Evolutionary conservation across 2,888 invertebrate genomes (phyloP), one percentile per base, ranked within the genome.

Genomic region (Volucella bombylans): DNA sequence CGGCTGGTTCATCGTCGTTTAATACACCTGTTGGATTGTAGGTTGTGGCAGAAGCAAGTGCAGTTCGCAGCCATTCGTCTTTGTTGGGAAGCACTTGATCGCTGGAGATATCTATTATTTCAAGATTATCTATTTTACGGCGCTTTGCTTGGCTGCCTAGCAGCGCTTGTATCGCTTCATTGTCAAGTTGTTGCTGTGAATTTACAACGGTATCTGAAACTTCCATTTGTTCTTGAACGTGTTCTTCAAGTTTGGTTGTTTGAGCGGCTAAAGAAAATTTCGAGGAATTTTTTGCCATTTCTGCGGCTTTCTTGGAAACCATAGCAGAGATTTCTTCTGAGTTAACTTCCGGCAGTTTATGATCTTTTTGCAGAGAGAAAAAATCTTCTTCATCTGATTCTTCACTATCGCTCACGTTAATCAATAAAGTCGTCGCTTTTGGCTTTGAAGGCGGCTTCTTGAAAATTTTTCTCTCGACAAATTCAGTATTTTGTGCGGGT

Each of bases 71-170:
- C 95, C 96, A 96, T 89, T 96, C 94, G 12, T 95, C 94, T n/a
- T 95, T 94, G 83, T 96, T 95, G 0, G 95, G 95, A 87, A 96
- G 92, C 0, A 97, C 95, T 88, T 97, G 95, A 87, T 95, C 94
- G 59, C 96, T 96, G 86, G 95, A 95, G 1, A 97, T 95, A 89
- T 98, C 96, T 14, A 97, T 95, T 71, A 98, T 94, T 88, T 96
- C 94, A 64, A 95, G 94, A 43, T 94, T 93, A 69, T 89, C 87
- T 4, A 89, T 85, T 1, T 94, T 90, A 4, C 87, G 86, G 11
- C 93, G 93, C 88, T 95, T 94, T 1, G 94, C 94, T 41, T 93
- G 93, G 18, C 94, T 91, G 0, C 96, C 96, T 86, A 95, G 94
- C 11, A 97, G 91, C 82, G 95, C 94, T 87, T 94, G 93, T 87